Evolutionary conservation across 2,797 vertebrate species (phyloP).

Genomic region (Aselliscus stoliczkanus): DNA sequence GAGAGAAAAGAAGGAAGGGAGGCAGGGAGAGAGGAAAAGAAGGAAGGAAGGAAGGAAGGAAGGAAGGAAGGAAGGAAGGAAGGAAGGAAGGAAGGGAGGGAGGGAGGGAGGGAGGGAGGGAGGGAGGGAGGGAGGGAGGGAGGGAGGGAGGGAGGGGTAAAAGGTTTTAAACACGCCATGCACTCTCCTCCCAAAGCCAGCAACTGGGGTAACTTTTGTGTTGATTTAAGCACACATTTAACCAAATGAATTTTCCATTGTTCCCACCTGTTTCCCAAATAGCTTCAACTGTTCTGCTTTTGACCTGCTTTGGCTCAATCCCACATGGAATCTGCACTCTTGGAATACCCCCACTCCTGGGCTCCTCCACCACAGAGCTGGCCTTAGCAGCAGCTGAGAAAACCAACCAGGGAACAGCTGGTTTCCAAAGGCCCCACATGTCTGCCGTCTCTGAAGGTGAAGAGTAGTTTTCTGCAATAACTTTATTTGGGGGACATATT

Average conservation of each 20-base stretch:
- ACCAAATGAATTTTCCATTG: constrained; percentile 67
- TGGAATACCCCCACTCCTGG: constrained; percentile 16
- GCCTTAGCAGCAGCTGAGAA: constrained; percentile 88
- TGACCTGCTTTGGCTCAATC: constrained; percentile 64
- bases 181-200: neutral
- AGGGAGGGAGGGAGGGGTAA: accelerated
- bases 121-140: accelerated
- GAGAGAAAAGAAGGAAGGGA: too few species aligned
- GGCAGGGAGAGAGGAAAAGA: neutral
- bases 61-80: neutral
- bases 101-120: neutral
- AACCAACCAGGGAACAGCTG: constrained; percentile 91
- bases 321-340: constrained; percentile 28
- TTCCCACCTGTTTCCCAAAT: constrained; percentile 79
- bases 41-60: neutral
- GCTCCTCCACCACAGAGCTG: constrained; percentile 43
- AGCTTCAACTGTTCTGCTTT: constrained; percentile 73
- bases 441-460: neutral
- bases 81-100: too few species aligned
- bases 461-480: neutral
- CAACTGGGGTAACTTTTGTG: neutral
- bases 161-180: neutral
- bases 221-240: constrained; percentile 24
- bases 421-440: neutral
- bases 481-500: neutral